Evolutionary conservation across 2,113 vertebrate genomes (phyloP).

Genomic region (Spermophilus dauricus): DNA sequence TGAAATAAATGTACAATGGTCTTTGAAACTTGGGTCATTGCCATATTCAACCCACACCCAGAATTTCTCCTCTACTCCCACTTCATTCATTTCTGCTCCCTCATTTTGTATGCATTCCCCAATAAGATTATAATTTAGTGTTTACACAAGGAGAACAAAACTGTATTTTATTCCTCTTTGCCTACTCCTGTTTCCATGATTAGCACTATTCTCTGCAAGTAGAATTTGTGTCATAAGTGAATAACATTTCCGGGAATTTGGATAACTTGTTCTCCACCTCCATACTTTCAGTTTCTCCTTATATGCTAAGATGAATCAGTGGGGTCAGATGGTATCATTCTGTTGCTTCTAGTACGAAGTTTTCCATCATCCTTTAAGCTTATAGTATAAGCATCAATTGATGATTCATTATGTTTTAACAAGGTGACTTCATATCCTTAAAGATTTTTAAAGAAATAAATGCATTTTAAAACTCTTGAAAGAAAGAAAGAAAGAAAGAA

Average conservation of each 20-base stretch:
- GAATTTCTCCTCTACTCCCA: constrained; percentile 62
- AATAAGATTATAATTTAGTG: constrained; percentile 32
- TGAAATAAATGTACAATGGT: neutral
- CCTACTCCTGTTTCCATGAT: constrained; percentile 21
- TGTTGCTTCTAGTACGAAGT: too few species aligned
- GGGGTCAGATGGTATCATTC: too few species aligned
- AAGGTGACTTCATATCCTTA: too few species aligned
- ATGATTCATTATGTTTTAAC: too few species aligned
- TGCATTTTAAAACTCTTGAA: too few species aligned
- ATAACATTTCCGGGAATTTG: neutral
- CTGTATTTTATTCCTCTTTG: constrained; percentile 16
- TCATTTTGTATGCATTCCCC: constrained; percentile 27
- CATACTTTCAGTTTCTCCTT: neutral
- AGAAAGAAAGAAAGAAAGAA: too few species aligned
- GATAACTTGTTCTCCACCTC: neutral
- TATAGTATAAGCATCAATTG: too few species aligned
- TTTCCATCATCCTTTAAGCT: too few species aligned
- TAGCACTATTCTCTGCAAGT: neutral
- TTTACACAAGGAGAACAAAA: constrained; percentile 40
- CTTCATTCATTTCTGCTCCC: constrained; percentile 56
- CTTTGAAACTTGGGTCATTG: constrained; percentile 36
- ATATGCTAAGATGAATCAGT: too few species aligned
- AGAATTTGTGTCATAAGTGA: neutral
- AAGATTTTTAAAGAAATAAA: too few species aligned
- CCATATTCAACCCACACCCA: constrained; percentile 53